phyloP scores from a whole-genome alignment of 2,113 vertebrate species.

The Mixornis gularis region DNA sequence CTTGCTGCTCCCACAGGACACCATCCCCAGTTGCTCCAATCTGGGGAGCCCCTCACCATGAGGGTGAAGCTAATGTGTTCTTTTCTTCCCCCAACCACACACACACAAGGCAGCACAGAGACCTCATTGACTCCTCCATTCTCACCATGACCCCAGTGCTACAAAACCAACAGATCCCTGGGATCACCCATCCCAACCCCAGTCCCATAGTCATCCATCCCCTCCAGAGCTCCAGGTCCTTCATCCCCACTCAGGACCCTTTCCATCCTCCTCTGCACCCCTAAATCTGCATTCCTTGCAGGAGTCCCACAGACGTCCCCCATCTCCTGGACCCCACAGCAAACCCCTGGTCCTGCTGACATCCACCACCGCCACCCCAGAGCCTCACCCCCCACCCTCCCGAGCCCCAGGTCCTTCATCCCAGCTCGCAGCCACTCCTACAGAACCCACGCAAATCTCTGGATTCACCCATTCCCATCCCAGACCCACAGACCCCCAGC shows the following conservation, averaged over 20 bases:
- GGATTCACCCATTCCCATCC: not conserved
- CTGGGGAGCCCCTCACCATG: not conserved
- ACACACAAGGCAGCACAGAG: not conserved
- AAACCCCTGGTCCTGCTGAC: not conserved
- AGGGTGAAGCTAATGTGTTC: not conserved
- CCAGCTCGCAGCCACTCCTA: not conserved
- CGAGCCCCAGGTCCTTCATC: not conserved
- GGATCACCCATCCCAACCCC: not conserved
- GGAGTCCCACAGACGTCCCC: not conserved
- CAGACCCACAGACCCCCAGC: not conserved
- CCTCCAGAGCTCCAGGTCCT: not conserved
- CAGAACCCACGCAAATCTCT: not conserved
- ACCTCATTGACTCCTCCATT: too few species aligned
- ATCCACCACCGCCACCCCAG: not conserved
- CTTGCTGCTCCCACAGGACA: not conserved
- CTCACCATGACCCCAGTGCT: rapidly evolving
- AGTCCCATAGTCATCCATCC: rapidly evolving
- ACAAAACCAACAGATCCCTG: not conserved
- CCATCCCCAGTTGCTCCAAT: rapidly evolving
- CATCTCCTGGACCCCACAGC: not conserved
- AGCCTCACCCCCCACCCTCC: not conserved
- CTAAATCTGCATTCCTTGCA: not conserved
- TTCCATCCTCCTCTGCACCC: not conserved
- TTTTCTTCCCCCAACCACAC: not conserved
- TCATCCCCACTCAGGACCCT: rapidly evolving